Evolutionary conservation across 2,797 vertebrate genomes (phyloP), one percentile per base, ranked within the genome.

Genomic region (Nyctalus aviator): DNA sequence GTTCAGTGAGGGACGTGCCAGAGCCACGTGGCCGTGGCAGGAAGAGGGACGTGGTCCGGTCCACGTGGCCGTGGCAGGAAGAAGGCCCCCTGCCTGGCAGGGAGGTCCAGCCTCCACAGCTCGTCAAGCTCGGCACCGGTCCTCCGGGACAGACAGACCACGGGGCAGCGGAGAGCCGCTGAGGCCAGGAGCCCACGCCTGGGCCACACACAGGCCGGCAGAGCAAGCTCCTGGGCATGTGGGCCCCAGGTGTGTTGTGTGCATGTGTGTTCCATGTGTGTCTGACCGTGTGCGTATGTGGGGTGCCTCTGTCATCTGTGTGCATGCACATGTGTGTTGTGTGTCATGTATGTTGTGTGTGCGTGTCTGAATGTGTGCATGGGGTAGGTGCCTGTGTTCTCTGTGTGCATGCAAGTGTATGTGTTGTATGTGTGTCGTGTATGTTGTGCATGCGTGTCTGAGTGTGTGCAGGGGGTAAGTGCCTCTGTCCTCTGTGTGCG

Each of bases 1-100:
- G 1, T 3, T 30, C 59, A 30, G 27, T 0, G 27, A 14, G 59
- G 11, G 57, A 6, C 15, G 5, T 17, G 0, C 5, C 15, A 18
- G 50, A 50, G 3, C 17, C 17, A 17, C 17, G 15, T 50, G 50
- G 50, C 50, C 50, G 44, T 44, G 44, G 44, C 44, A 41, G 41
- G 41, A 41, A 41, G 41, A 41, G 41, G 44, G 44, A 2, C 21
- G 53, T 4, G 2, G 2, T 10, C 0, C 23, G 21, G 4, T 8
- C 21, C 53, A 9, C 21, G 8, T 23, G 53, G 53, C 53, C 11
- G 11, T 6, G 23, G 57, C 57, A 13, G 57, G 25, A 30, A 3
- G 53, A 14, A 30, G 12, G 25, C 2, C 23, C 12, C 21, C 57
- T 6, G 4, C 57, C 25, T 12, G 21, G 12, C 59, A 14, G 27